Evolutionary conservation across 2,888 invertebrate species (phyloP).

Genomic region (Cryptus armator): DNA sequence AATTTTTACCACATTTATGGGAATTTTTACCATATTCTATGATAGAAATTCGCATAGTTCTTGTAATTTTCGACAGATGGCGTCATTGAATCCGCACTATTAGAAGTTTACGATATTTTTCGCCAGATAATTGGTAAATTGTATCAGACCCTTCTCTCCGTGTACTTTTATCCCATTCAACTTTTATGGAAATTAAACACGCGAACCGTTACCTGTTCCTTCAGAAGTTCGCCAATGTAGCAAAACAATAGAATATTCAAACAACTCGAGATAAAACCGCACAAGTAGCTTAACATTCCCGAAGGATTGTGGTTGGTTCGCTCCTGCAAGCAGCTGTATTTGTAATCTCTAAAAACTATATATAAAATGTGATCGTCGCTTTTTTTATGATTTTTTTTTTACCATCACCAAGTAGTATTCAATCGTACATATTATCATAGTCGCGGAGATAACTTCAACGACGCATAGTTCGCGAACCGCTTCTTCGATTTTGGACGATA

Average conservation of each 20-base stretch:
- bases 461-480: constrained; percentile 76
- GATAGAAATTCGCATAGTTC: no score
- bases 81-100: no score
- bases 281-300: constrained; percentile 44
- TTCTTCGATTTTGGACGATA: constrained; percentile 74
- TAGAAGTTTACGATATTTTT: no score
- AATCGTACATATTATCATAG: constrained; percentile 79
- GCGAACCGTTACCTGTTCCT: constrained; percentile 47
- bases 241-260: constrained; percentile 64
- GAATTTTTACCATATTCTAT: no score
- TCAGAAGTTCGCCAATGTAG: constrained; percentile 62
- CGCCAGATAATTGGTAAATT: no score
- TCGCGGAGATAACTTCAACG: constrained; percentile 78
- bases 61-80: no score
- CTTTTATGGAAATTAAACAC: not conserved
- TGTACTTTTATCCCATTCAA: no score
- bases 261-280: constrained; percentile 21
- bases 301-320: constrained; percentile 51
- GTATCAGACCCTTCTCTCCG: no score
- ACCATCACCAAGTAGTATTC: constrained; percentile 79
- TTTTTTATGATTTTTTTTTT: constrained; percentile 22
- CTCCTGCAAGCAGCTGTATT: constrained; percentile 7
- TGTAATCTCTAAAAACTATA: no score
- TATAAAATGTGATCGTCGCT: no score
- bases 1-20: no score